Evolutionary conservation across 1,140 invertebrate genomes (phyloP).

Genomic region (Drosophila mayri): DNA sequence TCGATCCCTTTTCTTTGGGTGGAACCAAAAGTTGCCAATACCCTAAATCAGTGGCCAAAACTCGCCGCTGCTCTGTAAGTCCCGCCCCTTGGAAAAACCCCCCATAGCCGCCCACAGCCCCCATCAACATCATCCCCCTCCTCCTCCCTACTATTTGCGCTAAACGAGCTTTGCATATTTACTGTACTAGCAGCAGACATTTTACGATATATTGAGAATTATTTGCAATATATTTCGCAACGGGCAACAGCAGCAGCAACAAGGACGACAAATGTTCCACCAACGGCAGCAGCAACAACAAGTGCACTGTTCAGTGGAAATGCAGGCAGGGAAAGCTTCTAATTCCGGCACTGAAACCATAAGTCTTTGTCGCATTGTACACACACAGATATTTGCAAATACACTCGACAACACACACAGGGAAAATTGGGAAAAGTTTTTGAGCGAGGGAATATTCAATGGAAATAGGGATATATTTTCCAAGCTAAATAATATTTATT

Average conservation of each 20-base stretch:
- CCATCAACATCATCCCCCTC: slow-evolving; percentile 9
- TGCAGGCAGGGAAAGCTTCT: slow-evolving; percentile 82
- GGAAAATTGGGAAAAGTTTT: not conserved
- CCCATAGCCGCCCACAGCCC: not conserved
- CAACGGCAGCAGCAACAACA: slow-evolving; percentile 41
- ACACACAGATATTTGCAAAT: slow-evolving; percentile 42
- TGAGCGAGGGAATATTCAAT: not conserved
- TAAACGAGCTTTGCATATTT: slow-evolving; percentile 84
- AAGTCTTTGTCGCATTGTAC: slow-evolving; percentile 82
- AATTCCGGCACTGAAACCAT: slow-evolving; percentile 83
- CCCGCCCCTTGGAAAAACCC: not conserved
- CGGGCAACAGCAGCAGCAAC: slow-evolving; percentile 72
- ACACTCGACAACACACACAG: slow-evolving; percentile 24
- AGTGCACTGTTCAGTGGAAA: slow-evolving; percentile 57
- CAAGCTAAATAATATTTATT: not conserved
- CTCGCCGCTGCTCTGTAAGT: slow-evolving; percentile 13
- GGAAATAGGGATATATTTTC: not conserved
- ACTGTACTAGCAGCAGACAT: slow-evolving; percentile 80
- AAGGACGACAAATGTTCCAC: slow-evolving; percentile 81
- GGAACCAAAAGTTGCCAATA: slow-evolving; percentile 32
- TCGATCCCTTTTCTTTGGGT: slow-evolving; percentile 27
- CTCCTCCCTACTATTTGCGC: slow-evolving; percentile 55
- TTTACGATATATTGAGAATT: slow-evolving; percentile 84
- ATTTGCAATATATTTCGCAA: slow-evolving; percentile 81
- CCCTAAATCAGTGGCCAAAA: slow-evolving; percentile 50